These are phyloP conservation scores for Macrobrachium nipponense DNA, from an alignment of 1,140 invertebrate species.

Conservation along the genomic window DNA sequence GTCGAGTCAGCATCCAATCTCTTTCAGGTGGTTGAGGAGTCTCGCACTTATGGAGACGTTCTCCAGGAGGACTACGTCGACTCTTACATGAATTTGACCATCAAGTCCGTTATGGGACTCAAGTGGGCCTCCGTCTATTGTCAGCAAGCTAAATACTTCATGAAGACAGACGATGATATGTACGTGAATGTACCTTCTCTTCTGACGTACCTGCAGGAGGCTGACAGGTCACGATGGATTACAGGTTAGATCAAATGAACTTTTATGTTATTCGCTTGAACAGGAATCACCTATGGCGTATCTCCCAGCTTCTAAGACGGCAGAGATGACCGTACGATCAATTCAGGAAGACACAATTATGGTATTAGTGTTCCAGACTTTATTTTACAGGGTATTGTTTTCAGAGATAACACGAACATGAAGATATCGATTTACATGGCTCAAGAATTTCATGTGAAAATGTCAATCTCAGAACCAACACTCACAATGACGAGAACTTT, in stretches of 20 bases:
- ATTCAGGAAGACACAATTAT: too few species aligned
- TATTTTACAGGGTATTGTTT: too few species aligned
- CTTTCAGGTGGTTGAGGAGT: conserved; percentile 53
- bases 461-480: too few species aligned
- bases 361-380: too few species aligned
- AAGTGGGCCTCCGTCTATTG: conserved; percentile 75
- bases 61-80: conserved; percentile 91
- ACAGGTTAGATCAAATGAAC: conserved; percentile 24
- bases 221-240: conserved; percentile 30
- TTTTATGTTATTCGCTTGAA: background rate
- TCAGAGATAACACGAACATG: too few species aligned
- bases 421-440: too few species aligned
- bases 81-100: conserved; percentile 91
- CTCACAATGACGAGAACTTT: too few species aligned
- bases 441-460: too few species aligned
- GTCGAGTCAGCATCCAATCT: too few species aligned
- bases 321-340: background rate
- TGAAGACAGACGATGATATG: conserved; percentile 89
- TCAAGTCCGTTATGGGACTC: conserved; percentile 88
- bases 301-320: background rate
- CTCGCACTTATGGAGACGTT: conserved; percentile 77
- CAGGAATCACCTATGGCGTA: too few species aligned
- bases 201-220: conserved; percentile 56
- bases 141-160: conserved; percentile 68
- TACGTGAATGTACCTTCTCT: conserved; percentile 77